A percentile compares a stretch with the other conserved stretches of the same genome.
Conservation (phyloP, 2,888 invertebrate genomes). For the Latrodectus hesperus region DNA sequence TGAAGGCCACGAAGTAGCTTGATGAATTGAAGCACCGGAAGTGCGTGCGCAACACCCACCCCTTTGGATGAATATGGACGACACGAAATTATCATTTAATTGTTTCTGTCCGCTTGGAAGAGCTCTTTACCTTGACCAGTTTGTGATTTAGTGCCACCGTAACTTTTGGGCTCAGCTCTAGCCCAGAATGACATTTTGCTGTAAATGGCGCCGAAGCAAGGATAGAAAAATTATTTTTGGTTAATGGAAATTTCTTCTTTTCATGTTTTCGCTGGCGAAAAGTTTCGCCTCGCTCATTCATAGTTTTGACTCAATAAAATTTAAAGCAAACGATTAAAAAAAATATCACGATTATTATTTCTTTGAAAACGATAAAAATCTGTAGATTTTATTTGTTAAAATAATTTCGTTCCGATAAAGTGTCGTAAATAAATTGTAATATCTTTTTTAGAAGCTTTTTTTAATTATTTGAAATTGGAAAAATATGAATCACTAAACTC, state of each 20-base stretch:
- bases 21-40: constrained; percentile 66
- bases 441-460: too few relatives aligned
- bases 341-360: too few relatives aligned
- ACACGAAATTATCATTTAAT: constrained; percentile 67
- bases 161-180: constrained; percentile 3
- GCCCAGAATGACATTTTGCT: constrained; percentile 26
- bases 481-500: too few relatives aligned
- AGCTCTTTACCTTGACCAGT: constrained; percentile 54
- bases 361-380: too few relatives aligned
- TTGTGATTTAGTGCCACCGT: constrained; percentile 54
- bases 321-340: too few relatives aligned
- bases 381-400: too few relatives aligned
- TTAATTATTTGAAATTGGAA: too few relatives aligned
- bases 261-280: constrained; percentile 33
- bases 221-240: constrained; percentile 28
- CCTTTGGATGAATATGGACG: constrained; percentile 63
- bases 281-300: background rate
- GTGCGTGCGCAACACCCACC: constrained; percentile 64
- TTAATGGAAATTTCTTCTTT: constrained; percentile 14
- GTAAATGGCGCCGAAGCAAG: background rate
- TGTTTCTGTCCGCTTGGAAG: constrained; percentile 55
- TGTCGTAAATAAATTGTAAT: too few relatives aligned
- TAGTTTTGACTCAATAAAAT: too few relatives aligned
- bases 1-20: constrained; percentile 57
- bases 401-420: too few relatives aligned